Base-by-base conservation (phyloP, 2,113 vertebrate species). In the Zootoca vivipara region DNA sequence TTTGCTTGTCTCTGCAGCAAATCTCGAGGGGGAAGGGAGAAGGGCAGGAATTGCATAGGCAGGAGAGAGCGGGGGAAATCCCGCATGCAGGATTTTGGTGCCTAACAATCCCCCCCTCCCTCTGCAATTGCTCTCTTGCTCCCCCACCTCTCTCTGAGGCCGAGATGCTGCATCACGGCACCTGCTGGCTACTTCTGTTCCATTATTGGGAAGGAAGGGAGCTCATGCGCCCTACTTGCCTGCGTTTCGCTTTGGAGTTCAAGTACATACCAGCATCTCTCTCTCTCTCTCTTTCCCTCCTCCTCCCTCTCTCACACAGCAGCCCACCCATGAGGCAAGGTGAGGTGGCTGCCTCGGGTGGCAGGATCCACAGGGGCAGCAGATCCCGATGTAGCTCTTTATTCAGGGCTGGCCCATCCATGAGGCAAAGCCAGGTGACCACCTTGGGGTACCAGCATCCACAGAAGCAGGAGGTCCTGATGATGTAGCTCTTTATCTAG, bases 111-210 rank as follows among this genome's bases (percentile, higher is more conserved):
- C 46, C 46, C 46, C 46, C 46, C 46, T 10, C 46, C 46, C 46
- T 46, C 46, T 52, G 46, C 46, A 52, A 62, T 20, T 33, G 52
- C 92, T 42, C 81, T 18, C 9, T 7, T 67, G 18, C 67, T 70
- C 7, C 35, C 74, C 22, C 24, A 2, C 30, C 73, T 26, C 69
- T 56, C 78, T 88, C 74, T 26, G 80, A 74, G 42, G 88, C 70
- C 28, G 90, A 89, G 91, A 78, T 95, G 95, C 94, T 90, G 94
- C 92, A 95, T 93, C 95, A 91, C 93, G 64, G 30, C 85, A 42
- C 81, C 90, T 58, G 89, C 88, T 58, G 18, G 7, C 52, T 26
- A 4, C 40, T 1, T 77, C 35, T 58, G 22, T 52, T 8, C 72
- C 64, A 52, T 35, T 28, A 52, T 52, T 52, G 46, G 10, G 46